Conservation (phyloP, 2,888 invertebrate genomes). For the Amphiduros pacificus region DNA sequence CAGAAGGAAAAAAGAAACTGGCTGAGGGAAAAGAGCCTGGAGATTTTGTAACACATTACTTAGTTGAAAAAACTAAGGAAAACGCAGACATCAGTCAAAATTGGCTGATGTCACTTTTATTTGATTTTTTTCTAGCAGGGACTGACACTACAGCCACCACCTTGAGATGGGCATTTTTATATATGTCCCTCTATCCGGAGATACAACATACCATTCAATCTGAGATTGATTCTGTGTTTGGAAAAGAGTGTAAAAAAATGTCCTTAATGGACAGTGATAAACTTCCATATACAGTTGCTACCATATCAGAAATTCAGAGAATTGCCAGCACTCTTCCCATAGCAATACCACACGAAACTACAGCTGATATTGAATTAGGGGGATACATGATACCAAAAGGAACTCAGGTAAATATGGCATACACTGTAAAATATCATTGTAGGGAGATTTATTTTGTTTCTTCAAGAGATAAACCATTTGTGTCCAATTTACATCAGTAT, state of each 20-base stretch:
- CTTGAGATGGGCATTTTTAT: neutral
- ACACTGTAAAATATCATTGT: too few species aligned
- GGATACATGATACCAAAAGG: constrained; percentile 7
- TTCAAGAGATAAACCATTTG: too few species aligned
- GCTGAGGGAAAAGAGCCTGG: neutral
- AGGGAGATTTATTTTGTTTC: too few species aligned
- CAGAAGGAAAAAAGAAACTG: neutral
- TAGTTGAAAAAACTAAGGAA: neutral
- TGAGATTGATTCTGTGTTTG: too few species aligned
- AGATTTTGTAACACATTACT: neutral
- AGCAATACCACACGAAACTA: constrained; percentile 33
- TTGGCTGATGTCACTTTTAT: constrained; percentile 1
- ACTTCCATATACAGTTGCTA: constrained; percentile 38
- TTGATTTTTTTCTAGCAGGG: constrained; percentile 4
- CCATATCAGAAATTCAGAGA: constrained; percentile 39
- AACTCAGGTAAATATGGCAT: too few species aligned
- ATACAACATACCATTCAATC: too few species aligned
- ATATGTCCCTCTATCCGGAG: constrained; percentile 3
- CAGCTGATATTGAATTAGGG: constrained; percentile 29
- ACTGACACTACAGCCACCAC: constrained; percentile 6
- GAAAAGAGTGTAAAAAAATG: too few species aligned
- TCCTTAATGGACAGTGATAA: constrained; percentile 28
- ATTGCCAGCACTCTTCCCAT: constrained; percentile 29
- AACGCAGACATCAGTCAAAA: constrained; percentile 1
- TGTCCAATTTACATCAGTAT: too few species aligned